A percentile compares a stretch with the other conserved stretches of the same genome.
These are phyloP conservation scores for Apteryx mantelli DNA, from an alignment of 2,113 vertebrate species.

Conservation along the genomic window DNA sequence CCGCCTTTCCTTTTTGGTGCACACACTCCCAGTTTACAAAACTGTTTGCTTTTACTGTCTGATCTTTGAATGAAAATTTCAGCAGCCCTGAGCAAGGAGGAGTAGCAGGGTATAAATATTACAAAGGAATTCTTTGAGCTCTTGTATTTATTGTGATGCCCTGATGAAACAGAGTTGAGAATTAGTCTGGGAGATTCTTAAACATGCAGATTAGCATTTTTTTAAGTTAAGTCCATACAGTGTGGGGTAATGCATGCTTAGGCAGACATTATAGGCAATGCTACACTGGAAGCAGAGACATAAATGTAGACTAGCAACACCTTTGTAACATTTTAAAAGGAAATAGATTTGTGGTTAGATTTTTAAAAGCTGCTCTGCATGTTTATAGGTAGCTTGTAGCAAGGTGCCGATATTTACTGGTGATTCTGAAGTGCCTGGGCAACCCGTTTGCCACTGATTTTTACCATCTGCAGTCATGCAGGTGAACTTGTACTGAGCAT, in stretches of 20 bases:
- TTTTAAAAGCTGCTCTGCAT: accelerated
- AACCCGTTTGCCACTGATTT: neutral
- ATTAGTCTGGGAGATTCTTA: neutral
- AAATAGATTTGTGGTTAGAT: neutral
- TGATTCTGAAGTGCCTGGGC: neutral
- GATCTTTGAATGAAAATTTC: neutral
- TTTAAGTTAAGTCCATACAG: neutral
- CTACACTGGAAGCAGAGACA: neutral
- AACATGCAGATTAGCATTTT: neutral
- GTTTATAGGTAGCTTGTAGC: neutral
- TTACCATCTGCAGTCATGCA: neutral
- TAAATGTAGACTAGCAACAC: neutral
- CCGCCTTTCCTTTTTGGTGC: neutral
- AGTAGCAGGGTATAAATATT: neutral
- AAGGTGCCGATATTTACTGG: neutral
- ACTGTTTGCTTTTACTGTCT: neutral
- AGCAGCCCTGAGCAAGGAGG: neutral
- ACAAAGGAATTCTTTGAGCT: neutral
- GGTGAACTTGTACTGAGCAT: neutral
- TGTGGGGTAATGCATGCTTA: no score
- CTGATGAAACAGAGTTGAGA: neutral
- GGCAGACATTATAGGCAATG: neutral
- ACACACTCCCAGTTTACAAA: neutral
- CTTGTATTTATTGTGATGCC: neutral
- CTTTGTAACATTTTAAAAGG: neutral